phyloP scores from a whole-genome alignment of 1,140 invertebrate species.

The Pseudomyrmex gracilis region DNA sequence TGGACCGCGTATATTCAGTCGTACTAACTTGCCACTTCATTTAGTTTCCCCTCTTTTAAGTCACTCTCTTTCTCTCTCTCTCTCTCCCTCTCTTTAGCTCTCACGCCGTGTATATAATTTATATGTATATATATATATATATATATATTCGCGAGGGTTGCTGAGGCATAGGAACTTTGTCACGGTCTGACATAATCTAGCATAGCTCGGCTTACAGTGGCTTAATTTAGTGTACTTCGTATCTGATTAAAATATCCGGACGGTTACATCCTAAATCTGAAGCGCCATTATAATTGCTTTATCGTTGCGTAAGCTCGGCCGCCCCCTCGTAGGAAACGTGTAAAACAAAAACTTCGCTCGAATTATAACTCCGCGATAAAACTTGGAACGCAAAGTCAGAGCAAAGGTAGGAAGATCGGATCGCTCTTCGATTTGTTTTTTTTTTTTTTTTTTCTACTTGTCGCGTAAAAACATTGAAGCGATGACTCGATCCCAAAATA shows the following conservation, averaged over 20 bases:
- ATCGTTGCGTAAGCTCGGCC: not conserved
- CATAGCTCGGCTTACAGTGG: constrained; percentile 35
- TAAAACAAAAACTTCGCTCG: not conserved
- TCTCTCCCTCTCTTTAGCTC: too few relatives aligned
- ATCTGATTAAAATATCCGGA: constrained; percentile 53
- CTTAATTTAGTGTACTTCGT: constrained; percentile 54
- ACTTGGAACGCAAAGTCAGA: too few relatives aligned
- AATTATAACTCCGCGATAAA: too few relatives aligned
- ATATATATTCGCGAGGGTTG: constrained; percentile 24
- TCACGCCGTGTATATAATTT: too few relatives aligned
- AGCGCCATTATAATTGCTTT: constrained; percentile 37
- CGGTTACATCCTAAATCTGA: constrained; percentile 38
- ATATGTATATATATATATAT: too few relatives aligned
- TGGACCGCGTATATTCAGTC: not conserved
- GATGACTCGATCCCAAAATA: too few relatives aligned
- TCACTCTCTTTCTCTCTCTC: not conserved
- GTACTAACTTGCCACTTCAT: constrained; percentile 5
- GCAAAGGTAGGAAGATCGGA: too few relatives aligned
- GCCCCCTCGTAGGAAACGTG: not conserved
- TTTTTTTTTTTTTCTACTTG: not conserved
- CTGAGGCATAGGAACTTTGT: constrained; percentile 48
- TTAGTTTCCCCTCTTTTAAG: not conserved
- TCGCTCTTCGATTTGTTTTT: not conserved
- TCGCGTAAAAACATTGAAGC: too few relatives aligned
- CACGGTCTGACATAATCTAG: constrained; percentile 51